Conservation (phyloP, 2,888 invertebrate species). For the Conistra vaccinii region DNA sequence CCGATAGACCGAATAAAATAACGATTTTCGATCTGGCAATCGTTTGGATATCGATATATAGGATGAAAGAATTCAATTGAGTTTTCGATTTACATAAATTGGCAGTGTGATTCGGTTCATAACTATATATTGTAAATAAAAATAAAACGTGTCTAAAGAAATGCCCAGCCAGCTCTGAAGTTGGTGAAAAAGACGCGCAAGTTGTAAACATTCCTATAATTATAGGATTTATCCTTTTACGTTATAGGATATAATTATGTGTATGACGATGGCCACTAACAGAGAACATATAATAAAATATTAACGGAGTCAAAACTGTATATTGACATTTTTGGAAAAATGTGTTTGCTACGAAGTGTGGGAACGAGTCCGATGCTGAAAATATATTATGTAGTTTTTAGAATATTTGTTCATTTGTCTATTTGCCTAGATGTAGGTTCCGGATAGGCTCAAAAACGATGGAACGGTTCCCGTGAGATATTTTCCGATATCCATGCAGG, state of each 20-base stretch:
- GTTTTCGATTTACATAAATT: constrained; percentile 30
- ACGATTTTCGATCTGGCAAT: constrained; percentile 9
- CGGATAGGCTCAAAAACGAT: too few species aligned
- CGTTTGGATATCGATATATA: constrained; percentile 9
- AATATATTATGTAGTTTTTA: too few species aligned
- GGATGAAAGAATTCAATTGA: constrained; percentile 8
- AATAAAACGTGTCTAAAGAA: neutral
- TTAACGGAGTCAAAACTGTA: too few species aligned
- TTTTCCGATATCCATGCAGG: too few species aligned
- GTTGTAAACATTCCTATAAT: neutral
- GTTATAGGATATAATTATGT: neutral
- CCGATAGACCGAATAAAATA: constrained; percentile 30
- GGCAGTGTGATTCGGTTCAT: constrained; percentile 1
- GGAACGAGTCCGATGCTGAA: too few species aligned
- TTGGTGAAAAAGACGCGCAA: neutral
- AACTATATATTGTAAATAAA: neutral
- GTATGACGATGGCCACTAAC: too few species aligned
- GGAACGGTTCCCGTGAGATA: too few species aligned
- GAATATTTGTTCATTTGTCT: too few species aligned
- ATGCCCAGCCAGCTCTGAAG: neutral
- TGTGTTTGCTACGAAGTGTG: too few species aligned
- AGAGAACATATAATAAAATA: too few species aligned
- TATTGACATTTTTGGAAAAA: too few species aligned
- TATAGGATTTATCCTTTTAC: neutral
- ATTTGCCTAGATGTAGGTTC: too few species aligned